Conservation (phyloP, 2,113 vertebrate species). For the Pollachius pollachius region DNA sequence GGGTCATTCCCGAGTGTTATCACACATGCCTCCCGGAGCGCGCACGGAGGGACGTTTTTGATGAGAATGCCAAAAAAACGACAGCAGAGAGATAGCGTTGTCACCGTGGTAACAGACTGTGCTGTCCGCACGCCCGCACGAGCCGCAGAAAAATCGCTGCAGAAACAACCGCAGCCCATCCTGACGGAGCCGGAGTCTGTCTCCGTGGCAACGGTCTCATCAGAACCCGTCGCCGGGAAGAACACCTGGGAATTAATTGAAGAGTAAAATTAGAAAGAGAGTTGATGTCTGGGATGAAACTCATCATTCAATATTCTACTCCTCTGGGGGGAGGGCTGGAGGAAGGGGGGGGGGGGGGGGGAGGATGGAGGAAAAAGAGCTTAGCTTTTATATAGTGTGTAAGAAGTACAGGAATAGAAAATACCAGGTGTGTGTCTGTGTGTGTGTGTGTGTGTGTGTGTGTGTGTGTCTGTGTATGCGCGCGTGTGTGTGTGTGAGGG, state of each 20-base stretch:
- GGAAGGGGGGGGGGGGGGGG: slow-evolving; percentile 23
- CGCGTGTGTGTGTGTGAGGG: no score
- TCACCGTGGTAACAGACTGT: neutral
- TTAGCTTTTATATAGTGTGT: no score
- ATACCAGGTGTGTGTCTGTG: no score
- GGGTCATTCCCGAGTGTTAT: no score
- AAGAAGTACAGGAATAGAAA: no score
- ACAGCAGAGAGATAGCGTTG: neutral
- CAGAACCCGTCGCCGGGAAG: slow-evolving; percentile 28
- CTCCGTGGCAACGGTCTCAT: neutral
- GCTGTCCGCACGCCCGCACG: neutral
- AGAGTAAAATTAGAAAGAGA: slow-evolving; percentile 61
- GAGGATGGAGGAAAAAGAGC: slow-evolving; percentile 12
- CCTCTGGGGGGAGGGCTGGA: slow-evolving; percentile 22
- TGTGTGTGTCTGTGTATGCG: no score
- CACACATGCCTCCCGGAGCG: no score
- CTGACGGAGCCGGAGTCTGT: slow-evolving; percentile 15
- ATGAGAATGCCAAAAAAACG: neutral
- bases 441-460: no score
- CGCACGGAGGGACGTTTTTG: no score
- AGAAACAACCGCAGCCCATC: slow-evolving; percentile 18
- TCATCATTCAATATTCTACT: slow-evolving; percentile 61
- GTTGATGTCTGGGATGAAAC: slow-evolving; percentile 58
- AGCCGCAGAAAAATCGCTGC: neutral
- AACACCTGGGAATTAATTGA: slow-evolving; percentile 58